Conservation (phyloP, 2,888 invertebrate species). For the Syrphus vitripennis region DNA sequence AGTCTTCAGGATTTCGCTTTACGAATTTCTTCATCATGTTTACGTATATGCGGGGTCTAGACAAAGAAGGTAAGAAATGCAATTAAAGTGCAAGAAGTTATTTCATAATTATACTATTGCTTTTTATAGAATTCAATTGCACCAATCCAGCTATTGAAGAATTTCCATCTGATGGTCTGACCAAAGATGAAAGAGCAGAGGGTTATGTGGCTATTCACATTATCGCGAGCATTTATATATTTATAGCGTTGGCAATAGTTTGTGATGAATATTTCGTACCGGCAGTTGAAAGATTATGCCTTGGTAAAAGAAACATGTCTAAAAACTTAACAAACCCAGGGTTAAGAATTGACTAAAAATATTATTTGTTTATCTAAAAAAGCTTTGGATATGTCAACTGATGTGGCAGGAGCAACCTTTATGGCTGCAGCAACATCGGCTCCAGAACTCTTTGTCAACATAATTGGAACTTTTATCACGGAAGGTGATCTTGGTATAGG, state of each 20-base stretch:
- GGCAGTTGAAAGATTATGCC: slow-evolving; percentile 92
- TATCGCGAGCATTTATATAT: slow-evolving; percentile 90
- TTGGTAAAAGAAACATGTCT: slow-evolving; percentile 82
- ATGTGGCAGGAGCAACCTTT: slow-evolving; percentile 96
- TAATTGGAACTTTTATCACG: slow-evolving; percentile 92
- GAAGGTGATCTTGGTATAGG: slow-evolving; percentile 92
- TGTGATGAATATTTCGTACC: slow-evolving; percentile 98
- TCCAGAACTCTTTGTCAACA: slow-evolving; percentile 94
- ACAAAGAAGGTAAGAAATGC: background rate
- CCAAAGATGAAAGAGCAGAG: slow-evolving; percentile 87
- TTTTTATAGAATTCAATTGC: slow-evolving; percentile 83
- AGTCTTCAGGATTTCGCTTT: background rate
- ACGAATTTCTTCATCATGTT: slow-evolving; percentile 9
- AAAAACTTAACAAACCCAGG: accelerated
- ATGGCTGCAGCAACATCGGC: slow-evolving; percentile 97
- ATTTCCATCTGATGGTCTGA: slow-evolving; percentile 92
- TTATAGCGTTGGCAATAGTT: slow-evolving; percentile 92
- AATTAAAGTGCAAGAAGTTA: background rate
- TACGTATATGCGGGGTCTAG: slow-evolving; percentile 16
- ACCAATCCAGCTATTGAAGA: slow-evolving; percentile 92
- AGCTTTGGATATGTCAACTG: slow-evolving; percentile 91
- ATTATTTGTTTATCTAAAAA: slow-evolving; percentile 72
- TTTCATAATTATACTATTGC: background rate
- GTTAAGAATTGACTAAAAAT: background rate
- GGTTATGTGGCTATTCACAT: slow-evolving; percentile 91